Percentiles rank a stretch among this genome's conserved stretches.
These are phyloP conservation scores for Hipposideros larvatus DNA, from an alignment of 2,797 vertebrate genomes.

Conservation along the genomic window DNA sequence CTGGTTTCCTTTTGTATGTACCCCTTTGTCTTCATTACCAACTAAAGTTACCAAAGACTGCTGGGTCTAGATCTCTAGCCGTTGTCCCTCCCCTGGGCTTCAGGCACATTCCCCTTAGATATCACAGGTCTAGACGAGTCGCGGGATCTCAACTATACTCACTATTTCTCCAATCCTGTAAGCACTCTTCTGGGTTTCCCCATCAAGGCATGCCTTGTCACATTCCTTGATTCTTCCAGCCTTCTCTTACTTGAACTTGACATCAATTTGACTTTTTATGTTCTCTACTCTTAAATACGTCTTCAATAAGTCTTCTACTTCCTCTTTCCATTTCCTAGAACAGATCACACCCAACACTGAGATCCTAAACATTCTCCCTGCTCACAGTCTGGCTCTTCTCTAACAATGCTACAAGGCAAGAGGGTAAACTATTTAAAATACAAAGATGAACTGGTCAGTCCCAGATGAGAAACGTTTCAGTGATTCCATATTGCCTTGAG, in stretches of 20 bases:
- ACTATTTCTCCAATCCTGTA: background rate
- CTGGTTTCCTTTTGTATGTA: background rate
- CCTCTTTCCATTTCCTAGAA: background rate
- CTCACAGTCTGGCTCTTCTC: background rate
- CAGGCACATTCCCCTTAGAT: background rate
- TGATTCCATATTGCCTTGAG: background rate
- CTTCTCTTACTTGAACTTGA: background rate
- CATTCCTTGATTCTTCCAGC: background rate
- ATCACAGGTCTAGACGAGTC: background rate
- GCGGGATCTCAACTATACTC: background rate
- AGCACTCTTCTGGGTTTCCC: background rate
- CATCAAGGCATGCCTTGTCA: accelerated
- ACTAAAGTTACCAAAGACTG: background rate
- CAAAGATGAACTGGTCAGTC: background rate
- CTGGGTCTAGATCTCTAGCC: background rate
- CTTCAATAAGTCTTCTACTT: background rate
- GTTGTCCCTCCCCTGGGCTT: background rate
- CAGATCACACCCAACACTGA: background rate
- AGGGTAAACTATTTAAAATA: background rate
- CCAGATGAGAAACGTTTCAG: background rate
- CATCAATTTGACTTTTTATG: background rate
- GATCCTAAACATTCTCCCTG: background rate
- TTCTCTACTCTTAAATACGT: background rate
- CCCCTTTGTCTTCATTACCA: background rate
- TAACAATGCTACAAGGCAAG: background rate